Evolutionary conservation across 2,113 vertebrate species (phyloP), one percentile per base, ranked within the genome.

Genomic region (Spermophilus dauricus): DNA sequence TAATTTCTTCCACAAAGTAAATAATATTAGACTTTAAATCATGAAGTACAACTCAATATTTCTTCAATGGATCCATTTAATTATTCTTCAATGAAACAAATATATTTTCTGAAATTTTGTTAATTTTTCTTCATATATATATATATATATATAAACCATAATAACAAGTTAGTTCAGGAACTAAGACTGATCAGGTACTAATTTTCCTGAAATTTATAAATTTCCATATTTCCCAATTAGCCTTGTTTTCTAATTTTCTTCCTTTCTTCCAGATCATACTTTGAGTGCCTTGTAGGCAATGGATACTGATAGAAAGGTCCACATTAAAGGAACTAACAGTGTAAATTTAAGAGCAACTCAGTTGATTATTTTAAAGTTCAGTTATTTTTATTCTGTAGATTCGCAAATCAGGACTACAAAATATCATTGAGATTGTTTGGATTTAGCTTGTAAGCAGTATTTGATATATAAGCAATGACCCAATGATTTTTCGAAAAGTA

Each of bases 401-500:
- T 84, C 37, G 93, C 61, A 86, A 81, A 73, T 28, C 26, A 37
- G 51, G 42, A 89, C 84, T 75, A 91, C 73, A 94, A 61, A 80
- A 95, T 70, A 72, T 45, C 45, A 80, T 8, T 69, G 63, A 83
- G 39, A 88, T 32, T 26, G 30, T 88, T 93, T 76, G 37, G 69
- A 78, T 10, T 73, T 89, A 76, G 69, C 34, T 67, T 72, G 61
- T 53, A 81, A 89, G 28, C 28, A 94, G 51, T 82, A n/a, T 32
- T 93, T 72, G 61, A 86, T 69, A 77, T 56, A 75, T 70, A 65
- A 81, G 51, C 72, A 91, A 65, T 70, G 73, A 48, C 22, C 69
- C 12, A 14, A 91, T n/a, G 28, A 81, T 89, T 97, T 86, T 28
- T 93, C 78, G 48, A 53, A 83, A 95, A 85, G 5, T 51, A 56